Conservation (phyloP, 2,797 vertebrate species). For the Pygocentrus nattereri region DNA sequence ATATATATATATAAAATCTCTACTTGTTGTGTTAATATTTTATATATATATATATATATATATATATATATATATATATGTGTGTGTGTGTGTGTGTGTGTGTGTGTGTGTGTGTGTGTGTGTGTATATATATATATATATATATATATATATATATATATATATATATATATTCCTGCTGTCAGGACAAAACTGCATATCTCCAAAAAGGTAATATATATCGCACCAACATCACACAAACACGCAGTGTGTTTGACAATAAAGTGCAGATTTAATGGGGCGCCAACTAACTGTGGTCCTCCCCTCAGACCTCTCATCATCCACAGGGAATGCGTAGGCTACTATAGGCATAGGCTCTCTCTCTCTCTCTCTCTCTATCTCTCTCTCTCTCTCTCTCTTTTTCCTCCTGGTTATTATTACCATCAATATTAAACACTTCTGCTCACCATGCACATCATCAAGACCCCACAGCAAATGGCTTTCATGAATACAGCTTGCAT, state of each 20-base stretch:
- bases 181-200: no score
- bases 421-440: constrained; percentile 52
- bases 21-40: no score
- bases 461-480: constrained; percentile 42
- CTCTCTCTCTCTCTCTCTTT: not conserved
- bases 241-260: not conserved
- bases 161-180: no score
- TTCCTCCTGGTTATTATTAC: constrained; percentile 42
- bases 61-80: no score
- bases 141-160: no score
- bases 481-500: constrained; percentile 44
- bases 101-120: no score
- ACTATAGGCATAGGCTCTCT: not conserved
- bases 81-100: no score
- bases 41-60: no score
- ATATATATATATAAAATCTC: not conserved
- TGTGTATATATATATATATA: no score
- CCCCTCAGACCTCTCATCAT: not conserved
- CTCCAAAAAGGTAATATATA: no score
- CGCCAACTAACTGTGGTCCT: not conserved
- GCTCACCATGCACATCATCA: constrained; percentile 49
- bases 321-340: not conserved
- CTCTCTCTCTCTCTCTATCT: constrained; percentile 11
- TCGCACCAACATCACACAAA: not conserved
- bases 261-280: not conserved